Base-by-base conservation (phyloP, 2,888 invertebrate species). In the Strigamia crassipes region DNA sequence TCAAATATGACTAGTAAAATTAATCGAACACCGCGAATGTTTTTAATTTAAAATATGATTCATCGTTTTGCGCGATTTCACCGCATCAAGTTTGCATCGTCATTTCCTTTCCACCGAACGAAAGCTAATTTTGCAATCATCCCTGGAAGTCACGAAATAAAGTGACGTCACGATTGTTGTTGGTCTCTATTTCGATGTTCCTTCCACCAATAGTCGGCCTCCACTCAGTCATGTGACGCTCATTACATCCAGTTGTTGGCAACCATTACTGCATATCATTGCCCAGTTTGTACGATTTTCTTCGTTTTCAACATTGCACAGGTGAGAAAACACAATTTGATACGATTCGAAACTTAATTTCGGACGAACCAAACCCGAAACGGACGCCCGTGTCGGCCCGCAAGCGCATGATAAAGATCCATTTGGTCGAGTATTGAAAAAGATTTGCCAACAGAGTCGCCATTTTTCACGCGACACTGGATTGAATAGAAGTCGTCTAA, bases 221-320 rank as follows among this genome's bases (percentile, higher is more conserved):
- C 18, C 41, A 18, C 38, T 18, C 41, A 80, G 80, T 80, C 80
- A 80, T 51, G 41, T 80, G 80, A 80, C 80, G 61, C 31, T 80
- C 80, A 80, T 46, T 31, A 80, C 80, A 80, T 80, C 80, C 80
- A 80, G 80, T 80, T 80, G 80, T 80, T 80, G 80, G 80, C 27
- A 80, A 80, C 80, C 80, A 80, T 80, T 80, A 80, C 51, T 56
- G 80, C 80, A 80, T 56, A 56, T 80, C 80, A 80, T 27, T 34
- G 18, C 80, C 80, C 38, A 80, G 41, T 56, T 80, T 80, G 51
- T 46, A 56, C 51, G 61, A 31, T 23, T 80, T 56, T 27, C 41
- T 80, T 27, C 23, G 23, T 80, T 56, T 56, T 56, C 78, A 78
- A 78, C 78, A 78, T 34, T 78, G 31, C 38, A 31, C 34, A 38